Evolutionary conservation across 2,113 vertebrate species (phyloP).

Genomic region (Mesocricetus auratus): DNA sequence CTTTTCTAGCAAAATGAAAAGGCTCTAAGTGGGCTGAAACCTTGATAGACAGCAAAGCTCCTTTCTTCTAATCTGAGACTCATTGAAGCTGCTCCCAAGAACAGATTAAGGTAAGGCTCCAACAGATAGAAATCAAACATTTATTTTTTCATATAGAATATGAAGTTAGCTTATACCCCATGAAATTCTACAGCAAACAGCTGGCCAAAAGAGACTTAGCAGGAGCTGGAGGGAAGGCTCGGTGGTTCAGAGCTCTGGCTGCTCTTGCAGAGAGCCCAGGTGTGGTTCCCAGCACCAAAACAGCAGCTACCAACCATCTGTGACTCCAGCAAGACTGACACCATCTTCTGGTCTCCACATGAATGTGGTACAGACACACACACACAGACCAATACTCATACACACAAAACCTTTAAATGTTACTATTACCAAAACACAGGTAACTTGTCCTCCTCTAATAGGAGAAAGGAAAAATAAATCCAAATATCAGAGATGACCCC

Average conservation of each 20-base stretch:
- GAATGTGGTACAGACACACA: background rate
- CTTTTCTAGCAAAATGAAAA: slow-evolving; percentile 41
- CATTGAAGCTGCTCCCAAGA: background rate
- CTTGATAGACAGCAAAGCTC: background rate
- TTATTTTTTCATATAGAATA: background rate
- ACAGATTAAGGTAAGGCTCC: background rate
- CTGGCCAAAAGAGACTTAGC: background rate
- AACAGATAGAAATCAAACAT: background rate
- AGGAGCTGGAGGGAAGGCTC: background rate
- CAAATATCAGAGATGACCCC: background rate
- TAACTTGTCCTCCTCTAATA: background rate
- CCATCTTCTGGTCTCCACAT: background rate
- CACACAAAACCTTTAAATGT: background rate
- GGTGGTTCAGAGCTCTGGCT: background rate
- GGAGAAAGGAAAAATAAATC: background rate
- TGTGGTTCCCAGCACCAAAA: too few species aligned
- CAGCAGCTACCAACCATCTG: background rate
- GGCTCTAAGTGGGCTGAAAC: background rate
- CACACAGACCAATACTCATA: background rate
- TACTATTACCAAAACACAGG: background rate
- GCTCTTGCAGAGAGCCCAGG: background rate
- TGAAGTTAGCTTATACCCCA: background rate
- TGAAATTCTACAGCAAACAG: background rate
- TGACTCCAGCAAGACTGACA: background rate
- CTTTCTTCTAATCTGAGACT: background rate